Conservation (phyloP, 2,797 vertebrate genomes). For the Ambastaia sidthimunki region DNA sequence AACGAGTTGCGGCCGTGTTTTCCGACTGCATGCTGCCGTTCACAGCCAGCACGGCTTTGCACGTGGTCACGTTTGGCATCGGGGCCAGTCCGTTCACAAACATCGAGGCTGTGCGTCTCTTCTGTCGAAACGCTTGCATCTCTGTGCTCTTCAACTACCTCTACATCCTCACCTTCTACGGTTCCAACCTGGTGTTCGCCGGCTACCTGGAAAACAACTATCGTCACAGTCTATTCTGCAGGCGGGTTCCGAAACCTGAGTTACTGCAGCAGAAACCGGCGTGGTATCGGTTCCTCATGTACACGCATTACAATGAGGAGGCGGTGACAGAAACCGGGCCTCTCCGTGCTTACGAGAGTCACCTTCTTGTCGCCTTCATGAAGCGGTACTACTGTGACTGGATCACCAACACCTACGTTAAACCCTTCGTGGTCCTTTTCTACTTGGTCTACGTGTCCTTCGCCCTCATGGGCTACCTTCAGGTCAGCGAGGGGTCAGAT, state of each 20-base stretch:
- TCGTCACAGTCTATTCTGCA: constrained; percentile 95
- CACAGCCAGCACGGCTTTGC: constrained; percentile 95
- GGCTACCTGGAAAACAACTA: constrained; percentile 98
- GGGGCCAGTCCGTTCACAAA: constrained; percentile 99
- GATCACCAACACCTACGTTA: constrained; percentile 99
- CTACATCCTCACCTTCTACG: constrained; percentile 97
- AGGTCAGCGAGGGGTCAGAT: constrained; percentile 94
- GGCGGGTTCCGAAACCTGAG: constrained; percentile 91
- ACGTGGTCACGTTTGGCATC: constrained; percentile 96
- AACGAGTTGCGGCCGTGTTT: constrained; percentile 94
- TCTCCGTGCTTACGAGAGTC: constrained; percentile 89
- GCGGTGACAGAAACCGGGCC: constrained; percentile 76
- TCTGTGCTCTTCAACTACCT: constrained; percentile 95
- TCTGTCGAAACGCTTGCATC: constrained; percentile 94
- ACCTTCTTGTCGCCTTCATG: constrained; percentile 95
- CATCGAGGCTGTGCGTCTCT: constrained; percentile 97
- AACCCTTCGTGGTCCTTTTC: constrained; percentile 98
- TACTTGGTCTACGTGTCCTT: constrained; percentile 99
- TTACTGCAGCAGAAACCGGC: constrained; percentile 91
- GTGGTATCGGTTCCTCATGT: constrained; percentile 97
- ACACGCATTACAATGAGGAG: constrained; percentile 94
- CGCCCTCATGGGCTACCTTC: constrained; percentile 98
- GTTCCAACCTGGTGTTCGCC: constrained; percentile 97
- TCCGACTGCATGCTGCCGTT: constrained; percentile 97
- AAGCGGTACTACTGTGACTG: constrained; percentile 97